Base-by-base conservation (phyloP, 2,888 invertebrate species). In the Tipula confusa region DNA sequence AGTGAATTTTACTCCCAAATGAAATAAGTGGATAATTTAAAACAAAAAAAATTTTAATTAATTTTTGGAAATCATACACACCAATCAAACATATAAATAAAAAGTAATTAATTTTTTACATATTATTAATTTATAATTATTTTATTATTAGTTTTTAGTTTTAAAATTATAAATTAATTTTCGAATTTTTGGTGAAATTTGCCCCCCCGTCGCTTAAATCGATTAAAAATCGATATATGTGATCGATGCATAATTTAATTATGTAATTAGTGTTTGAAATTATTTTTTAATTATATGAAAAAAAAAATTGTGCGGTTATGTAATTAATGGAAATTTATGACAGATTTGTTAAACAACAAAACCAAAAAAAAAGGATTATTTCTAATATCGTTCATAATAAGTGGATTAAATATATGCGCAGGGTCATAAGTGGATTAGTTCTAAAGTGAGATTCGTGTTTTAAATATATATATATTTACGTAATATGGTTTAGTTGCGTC, bases 61-160 rank as follows among this genome's bases (percentile, higher is more conserved):
- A 5, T 18, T 48, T 48, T 48, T 15, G 64, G 64, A 64, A 64
- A 64, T 64, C 64, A 64, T 11, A 24, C 64, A 24, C 64, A 9
- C 24, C 64, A 24, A 64, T 64, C 64, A 64, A 64, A 43, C n/a
- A 4, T 1, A 6, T 6, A 43, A 43, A 43, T 6, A 43, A 64
- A 64, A 64, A 9, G 64, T 64, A 64, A 64, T 64, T 64, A 64
- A 64, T 64, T 64, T 64, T 64, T n/a, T n/a, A n/a, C n/a, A n/a
- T 64, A 64, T 64, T 64, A 24, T 38, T 38, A 9, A 43, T 43
- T 9, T 15, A 43, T 36, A 36, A 36, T 15, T 43, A 43, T 38
- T 64, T n/a, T 43, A n/a, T 33, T 33, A 33, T 64, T 64, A 64
- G 64, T 64, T 64, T 64, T 64, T 43, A n/a, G 43, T 43, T 64